phyloP scores from a whole-genome alignment of 2,797 vertebrate genomes.

The Acomys russatus region DNA sequence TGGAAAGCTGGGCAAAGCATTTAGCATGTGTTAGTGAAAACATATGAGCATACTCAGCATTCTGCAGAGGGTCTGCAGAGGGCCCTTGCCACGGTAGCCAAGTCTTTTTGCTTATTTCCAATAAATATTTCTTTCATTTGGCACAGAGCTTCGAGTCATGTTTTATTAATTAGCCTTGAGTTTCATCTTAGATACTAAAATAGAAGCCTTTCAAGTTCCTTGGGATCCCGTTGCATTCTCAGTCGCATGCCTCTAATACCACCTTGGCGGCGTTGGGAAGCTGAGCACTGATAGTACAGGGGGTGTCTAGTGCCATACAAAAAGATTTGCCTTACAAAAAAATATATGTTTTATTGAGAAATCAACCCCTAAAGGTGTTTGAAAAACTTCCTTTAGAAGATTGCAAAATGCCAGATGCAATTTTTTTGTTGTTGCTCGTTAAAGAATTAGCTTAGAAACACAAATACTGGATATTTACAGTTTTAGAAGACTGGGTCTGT shows the following conservation, averaged over 20 bases:
- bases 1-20: not conserved
- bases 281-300: constrained; percentile 42
- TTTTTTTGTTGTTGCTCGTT: constrained; percentile 54
- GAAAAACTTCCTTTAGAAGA: constrained; percentile 71
- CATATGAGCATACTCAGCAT: not conserved
- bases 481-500: constrained; percentile 70
- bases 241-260: constrained; percentile 53
- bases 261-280: constrained; percentile 20
- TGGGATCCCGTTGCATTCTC: constrained; percentile 13
- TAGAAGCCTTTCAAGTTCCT: constrained; percentile 74
- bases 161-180: constrained; percentile 80
- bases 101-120: constrained; percentile 68
- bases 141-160: constrained; percentile 48
- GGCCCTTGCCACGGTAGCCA: not conserved
- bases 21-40: constrained; percentile 20
- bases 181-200: constrained; percentile 67
- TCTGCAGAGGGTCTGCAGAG: not conserved
- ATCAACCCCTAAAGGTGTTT: constrained; percentile 51
- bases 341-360: constrained; percentile 54
- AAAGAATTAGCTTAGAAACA: constrained; percentile 63
- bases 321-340: not conserved
- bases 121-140: constrained; percentile 79
- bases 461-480: constrained; percentile 70
- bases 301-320: not conserved
- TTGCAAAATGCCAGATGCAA: constrained; percentile 63